Conservation (phyloP, 1,140 invertebrate species). For the Archegozetes longisetosus region DNA sequence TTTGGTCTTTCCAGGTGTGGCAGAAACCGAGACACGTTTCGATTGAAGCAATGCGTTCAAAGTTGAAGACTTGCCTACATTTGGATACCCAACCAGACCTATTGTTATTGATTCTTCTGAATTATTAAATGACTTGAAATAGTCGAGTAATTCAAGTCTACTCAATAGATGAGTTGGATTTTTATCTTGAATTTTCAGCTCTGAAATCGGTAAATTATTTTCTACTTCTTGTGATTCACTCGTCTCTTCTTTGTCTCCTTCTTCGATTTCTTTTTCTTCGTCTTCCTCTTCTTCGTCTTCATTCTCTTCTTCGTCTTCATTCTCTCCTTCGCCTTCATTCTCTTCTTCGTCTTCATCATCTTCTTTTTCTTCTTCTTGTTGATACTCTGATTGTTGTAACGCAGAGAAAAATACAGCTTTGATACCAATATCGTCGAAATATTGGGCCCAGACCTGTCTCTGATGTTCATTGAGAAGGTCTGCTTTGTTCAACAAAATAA, state of each 20-base stretch:
- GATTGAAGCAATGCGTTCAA: constrained; percentile 77
- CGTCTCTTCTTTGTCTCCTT: constrained; percentile 5
- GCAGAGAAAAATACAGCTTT: constrained; percentile 72
- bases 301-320: not conserved
- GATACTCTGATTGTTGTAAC: constrained; percentile 24
- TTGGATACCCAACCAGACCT: constrained; percentile 73
- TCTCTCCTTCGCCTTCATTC: not conserved
- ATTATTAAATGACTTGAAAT: constrained; percentile 9
- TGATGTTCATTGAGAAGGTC: constrained; percentile 73
- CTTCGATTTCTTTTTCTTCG: constrained; percentile 6
- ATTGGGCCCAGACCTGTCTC: constrained; percentile 66
- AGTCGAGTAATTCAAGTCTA: constrained; percentile 6
- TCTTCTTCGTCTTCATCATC: not conserved
- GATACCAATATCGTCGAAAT: constrained; percentile 54
- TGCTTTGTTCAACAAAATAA: constrained; percentile 91
- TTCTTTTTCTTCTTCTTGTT: not conserved
- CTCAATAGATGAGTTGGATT: not conserved
- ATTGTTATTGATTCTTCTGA: constrained; percentile 11
- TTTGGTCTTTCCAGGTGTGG: constrained; percentile 92
- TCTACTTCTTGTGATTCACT: no score
- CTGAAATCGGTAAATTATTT: not conserved
- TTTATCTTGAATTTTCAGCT: not conserved
- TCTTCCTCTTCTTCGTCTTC: no score
- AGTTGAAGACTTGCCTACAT: constrained; percentile 98
- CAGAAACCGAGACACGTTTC: constrained; percentile 89